Percentiles rank a stretch among this genome's conserved stretches.
These are phyloP conservation scores for Paedocypris sp. DNA, from an alignment of 2,113 vertebrate genomes.

Conservation along the genomic window DNA sequence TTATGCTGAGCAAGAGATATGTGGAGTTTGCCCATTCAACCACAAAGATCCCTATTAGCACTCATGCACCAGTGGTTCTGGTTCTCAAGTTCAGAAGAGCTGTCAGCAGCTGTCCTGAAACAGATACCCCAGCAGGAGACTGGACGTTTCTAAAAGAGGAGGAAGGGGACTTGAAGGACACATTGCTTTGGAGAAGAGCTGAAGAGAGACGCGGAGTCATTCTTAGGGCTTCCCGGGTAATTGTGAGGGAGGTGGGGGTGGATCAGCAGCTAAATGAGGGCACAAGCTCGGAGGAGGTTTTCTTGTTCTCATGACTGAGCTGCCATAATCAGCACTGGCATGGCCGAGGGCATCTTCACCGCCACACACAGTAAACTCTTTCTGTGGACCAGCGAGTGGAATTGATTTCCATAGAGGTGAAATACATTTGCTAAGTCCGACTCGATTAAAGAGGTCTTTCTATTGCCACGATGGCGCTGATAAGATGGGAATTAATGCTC, in stretches of 20 bases:
- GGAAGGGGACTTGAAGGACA: slow-evolving; percentile 45
- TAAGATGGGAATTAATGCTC: neutral
- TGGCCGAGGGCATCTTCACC: slow-evolving; percentile 22
- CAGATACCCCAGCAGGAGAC: slow-evolving; percentile 47
- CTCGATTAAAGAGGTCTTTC: too few relatives aligned
- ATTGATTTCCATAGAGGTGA: neutral
- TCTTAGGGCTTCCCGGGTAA: slow-evolving; percentile 23
- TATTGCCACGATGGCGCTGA: neutral
- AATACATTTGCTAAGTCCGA: neutral
- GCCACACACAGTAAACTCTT: neutral
- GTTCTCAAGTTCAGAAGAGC: slow-evolving; percentile 54
- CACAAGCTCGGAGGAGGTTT: slow-evolving; percentile 23
- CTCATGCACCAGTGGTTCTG: too few relatives aligned
- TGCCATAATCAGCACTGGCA: slow-evolving; percentile 31
- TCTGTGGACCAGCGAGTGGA: neutral
- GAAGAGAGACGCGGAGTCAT: neutral
- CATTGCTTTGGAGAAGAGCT: slow-evolving; percentile 14
- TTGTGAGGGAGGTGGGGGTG: slow-evolving; percentile 27
- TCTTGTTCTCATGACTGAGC: slow-evolving; percentile 18
- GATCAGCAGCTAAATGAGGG: slow-evolving; percentile 26
- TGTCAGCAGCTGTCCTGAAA: slow-evolving; percentile 61
- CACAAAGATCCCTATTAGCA: neutral
- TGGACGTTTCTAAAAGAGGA: slow-evolving; percentile 48
- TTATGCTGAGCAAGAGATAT: too few relatives aligned
- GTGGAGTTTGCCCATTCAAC: neutral